A percentile compares a stretch with the other conserved stretches of the same genome.
Conservation (phyloP, 2,797 vertebrate genomes). For the Rhinophrynus dorsalis region DNA sequence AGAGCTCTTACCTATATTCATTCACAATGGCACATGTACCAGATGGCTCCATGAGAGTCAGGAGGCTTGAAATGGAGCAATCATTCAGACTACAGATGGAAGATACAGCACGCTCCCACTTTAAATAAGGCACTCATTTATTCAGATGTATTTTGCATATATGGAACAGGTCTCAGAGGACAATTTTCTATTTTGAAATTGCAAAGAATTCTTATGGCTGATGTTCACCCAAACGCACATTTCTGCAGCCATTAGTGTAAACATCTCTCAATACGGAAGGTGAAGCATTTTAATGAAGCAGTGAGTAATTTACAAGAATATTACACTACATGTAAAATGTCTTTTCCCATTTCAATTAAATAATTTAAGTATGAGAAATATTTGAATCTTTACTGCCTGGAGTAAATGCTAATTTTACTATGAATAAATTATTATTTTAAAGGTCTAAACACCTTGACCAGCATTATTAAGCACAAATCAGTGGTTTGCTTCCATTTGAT, state of each 20-base stretch:
- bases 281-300: constrained; percentile 47
- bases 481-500: too few relatives aligned
- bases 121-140: constrained; percentile 70
- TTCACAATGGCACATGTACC: constrained; percentile 55
- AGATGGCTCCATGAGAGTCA: constrained; percentile 70
- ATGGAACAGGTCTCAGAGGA: constrained; percentile 62
- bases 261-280: constrained; percentile 44
- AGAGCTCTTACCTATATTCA: constrained; percentile 64
- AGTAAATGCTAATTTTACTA: neutral
- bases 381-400: neutral
- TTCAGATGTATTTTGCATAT: constrained; percentile 64
- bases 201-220: constrained; percentile 54
- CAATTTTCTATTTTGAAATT: constrained; percentile 57
- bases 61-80: constrained; percentile 71
- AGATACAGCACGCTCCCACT: constrained; percentile 62
- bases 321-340: constrained; percentile 26
- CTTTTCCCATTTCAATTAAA: constrained; percentile 22
- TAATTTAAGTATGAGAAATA: constrained; percentile 6
- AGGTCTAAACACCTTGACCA: neutral
- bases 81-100: constrained; percentile 69
- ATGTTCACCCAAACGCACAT: constrained; percentile 35
- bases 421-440: neutral
- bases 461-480: too few relatives aligned
- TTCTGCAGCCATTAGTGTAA: constrained; percentile 47
- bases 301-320: constrained; percentile 46